These are phyloP conservation scores for Melopsittacus undulatus DNA, from an alignment of 2,797 vertebrate genomes.

Conservation along the genomic window DNA sequence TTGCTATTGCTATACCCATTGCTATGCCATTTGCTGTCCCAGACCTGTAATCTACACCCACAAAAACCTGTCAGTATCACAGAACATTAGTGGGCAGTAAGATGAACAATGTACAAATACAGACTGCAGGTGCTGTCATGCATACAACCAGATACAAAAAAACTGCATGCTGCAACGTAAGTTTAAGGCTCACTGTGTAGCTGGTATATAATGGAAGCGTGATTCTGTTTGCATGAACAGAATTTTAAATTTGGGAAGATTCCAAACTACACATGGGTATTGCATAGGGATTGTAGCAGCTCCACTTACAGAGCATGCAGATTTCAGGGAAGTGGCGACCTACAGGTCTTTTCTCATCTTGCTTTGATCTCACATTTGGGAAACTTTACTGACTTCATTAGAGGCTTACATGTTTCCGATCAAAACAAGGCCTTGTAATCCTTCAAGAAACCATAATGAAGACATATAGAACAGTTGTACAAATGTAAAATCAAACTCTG, in stretches of 20 bases:
- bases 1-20: not conserved
- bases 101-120: not conserved
- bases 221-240: not conserved
- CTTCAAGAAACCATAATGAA: not conserved
- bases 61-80: not conserved
- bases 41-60: not conserved
- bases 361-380: not conserved
- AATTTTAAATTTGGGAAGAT: not conserved
- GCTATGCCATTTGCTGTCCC: not conserved
- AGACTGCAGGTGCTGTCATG: not conserved
- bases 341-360: not conserved
- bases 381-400: not conserved
- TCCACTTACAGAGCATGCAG: fast-evolving
- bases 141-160: not conserved
- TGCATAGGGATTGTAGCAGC: not conserved
- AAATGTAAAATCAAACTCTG: not conserved
- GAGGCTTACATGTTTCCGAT: not conserved
- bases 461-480: not conserved
- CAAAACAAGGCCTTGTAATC: not conserved
- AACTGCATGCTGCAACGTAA: fast-evolving
- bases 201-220: not conserved
- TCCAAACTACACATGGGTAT: not conserved
- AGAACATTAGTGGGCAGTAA: not conserved
- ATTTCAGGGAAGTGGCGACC: not conserved
- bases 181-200: not conserved